A percentile compares a stretch with the other conserved stretches of the same genome.
These are phyloP conservation scores for Parnassius orleans DNA, from an alignment of 2,888 invertebrate species.

Conservation along the genomic window DNA sequence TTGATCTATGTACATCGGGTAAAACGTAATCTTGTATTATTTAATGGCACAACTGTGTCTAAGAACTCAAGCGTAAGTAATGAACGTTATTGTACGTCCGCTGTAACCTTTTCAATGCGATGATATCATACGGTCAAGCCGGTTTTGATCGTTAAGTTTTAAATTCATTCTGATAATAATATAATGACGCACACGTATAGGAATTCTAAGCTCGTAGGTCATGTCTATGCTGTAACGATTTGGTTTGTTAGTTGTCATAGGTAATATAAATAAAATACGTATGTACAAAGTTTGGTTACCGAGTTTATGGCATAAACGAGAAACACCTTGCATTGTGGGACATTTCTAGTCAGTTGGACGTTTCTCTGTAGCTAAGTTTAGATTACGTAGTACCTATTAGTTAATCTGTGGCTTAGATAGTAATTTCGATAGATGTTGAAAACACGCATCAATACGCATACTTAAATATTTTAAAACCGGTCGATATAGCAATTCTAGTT, in stretches of 20 bases:
- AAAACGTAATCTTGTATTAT: conserved; percentile 28
- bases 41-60: conserved; percentile 25
- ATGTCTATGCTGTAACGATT: too few species aligned
- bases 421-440: too few species aligned
- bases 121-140: conserved; percentile 30
- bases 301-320: too few species aligned
- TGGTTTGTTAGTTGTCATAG: too few species aligned
- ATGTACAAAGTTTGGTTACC: too few species aligned
- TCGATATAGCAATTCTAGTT: conserved; percentile 17
- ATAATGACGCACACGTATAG: conserved; percentile 13
- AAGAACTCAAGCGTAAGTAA: conserved; percentile 15
- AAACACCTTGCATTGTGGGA: background rate
- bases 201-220: conserved; percentile 8
- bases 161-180: conserved; percentile 21
- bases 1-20: conserved; percentile 18
- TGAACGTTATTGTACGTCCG: conserved; percentile 22
- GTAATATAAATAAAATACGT: too few species aligned
- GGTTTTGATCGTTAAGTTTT: conserved; percentile 25
- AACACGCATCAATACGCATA: background rate
- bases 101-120: conserved; percentile 26
- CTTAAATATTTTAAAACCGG: conserved; percentile 3
- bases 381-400: too few species aligned
- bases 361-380: too few species aligned
- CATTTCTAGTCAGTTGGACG: background rate
- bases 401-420: too few species aligned